These are phyloP conservation scores for Clanis bilineata DNA, from an alignment of 2,888 invertebrate species.

Conservation along the genomic window DNA sequence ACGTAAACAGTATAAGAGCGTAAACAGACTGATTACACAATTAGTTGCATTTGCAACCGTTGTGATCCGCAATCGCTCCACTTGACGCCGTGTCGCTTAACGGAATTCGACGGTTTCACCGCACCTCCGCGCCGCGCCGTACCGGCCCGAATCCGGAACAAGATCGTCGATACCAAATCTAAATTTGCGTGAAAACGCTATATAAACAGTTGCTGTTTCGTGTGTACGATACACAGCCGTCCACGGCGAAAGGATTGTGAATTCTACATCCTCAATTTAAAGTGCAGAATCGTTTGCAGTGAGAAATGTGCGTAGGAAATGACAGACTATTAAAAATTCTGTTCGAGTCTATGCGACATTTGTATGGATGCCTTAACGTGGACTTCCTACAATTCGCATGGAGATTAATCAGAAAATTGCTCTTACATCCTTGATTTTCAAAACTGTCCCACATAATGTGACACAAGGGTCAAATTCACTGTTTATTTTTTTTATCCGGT, in stretches of 20 bases:
- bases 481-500: too few relatives aligned
- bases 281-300: neutral
- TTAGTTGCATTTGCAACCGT: constrained; percentile 5
- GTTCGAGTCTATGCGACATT: constrained; percentile 10
- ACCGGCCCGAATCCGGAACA: constrained; percentile 40
- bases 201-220: constrained; percentile 36
- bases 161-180: constrained; percentile 31
- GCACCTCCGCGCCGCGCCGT: constrained; percentile 17
- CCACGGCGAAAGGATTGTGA: neutral
- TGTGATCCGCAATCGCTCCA: constrained; percentile 28
- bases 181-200: constrained; percentile 39
- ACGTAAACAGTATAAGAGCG: neutral
- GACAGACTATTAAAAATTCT: constrained; percentile 13
- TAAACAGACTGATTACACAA: constrained; percentile 13
- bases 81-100: constrained; percentile 37
- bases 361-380: constrained; percentile 16
- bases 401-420: constrained; percentile 9
- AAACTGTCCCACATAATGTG: constrained; percentile 11
- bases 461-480: neutral
- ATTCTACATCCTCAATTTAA: neutral
- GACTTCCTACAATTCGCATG: constrained; percentile 17
- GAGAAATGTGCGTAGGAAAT: constrained; percentile 1
- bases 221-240: constrained; percentile 9
- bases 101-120: constrained; percentile 55
- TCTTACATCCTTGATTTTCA: constrained; percentile 18